Conservation (phyloP, 2,888 invertebrate species). For the Orthosia cruda region DNA sequence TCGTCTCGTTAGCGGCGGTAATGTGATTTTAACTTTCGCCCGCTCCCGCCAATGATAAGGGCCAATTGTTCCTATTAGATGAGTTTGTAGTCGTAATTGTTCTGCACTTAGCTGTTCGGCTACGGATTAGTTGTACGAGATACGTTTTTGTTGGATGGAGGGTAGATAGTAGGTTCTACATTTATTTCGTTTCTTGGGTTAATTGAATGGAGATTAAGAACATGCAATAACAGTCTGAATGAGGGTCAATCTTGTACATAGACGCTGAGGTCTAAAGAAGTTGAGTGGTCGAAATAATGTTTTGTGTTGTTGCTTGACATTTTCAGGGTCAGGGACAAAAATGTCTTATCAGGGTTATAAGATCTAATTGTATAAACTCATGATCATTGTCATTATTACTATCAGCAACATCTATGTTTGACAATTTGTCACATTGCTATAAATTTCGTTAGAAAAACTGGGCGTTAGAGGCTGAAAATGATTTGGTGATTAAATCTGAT, state of each 20-base stretch:
- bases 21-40: conserved; percentile 81
- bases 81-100: conserved; percentile 79
- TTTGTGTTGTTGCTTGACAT: conserved; percentile 8
- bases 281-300: neutral
- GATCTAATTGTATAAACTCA: no score
- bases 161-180: conserved; percentile 6
- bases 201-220: conserved; percentile 35
- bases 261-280: conserved; percentile 22
- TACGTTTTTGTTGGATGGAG: conserved; percentile 45
- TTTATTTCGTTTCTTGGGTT: conserved; percentile 28
- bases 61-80: conserved; percentile 78
- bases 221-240: conserved; percentile 30
- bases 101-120: conserved; percentile 67
- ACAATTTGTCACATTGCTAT: neutral
- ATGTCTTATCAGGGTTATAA: no score
- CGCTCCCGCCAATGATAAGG: conserved; percentile 78
- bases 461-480: neutral
- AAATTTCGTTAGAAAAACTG: neutral
- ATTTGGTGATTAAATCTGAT: no score
- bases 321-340: neutral
- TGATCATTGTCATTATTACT: no score
- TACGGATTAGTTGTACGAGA: conserved; percentile 64
- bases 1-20: conserved; percentile 82
- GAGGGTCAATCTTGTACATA: conserved; percentile 8
- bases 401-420: no score